These are phyloP conservation scores for Porites australiensis DNA, from an alignment of 64 coral and sea anemone genomes.

Conservation along the genomic window DNA sequence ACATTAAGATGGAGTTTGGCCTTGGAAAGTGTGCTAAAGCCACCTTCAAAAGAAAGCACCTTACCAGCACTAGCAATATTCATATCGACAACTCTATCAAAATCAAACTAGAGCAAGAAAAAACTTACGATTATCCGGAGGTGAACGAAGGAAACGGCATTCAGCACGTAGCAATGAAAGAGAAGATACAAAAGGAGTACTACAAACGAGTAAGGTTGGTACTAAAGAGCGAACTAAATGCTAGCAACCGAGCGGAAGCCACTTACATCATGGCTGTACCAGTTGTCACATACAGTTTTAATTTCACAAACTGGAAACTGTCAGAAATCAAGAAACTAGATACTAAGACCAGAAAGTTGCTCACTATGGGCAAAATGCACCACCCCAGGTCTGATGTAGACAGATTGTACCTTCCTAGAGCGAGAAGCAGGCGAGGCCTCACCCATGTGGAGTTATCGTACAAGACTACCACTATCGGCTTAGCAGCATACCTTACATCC, in stretches of 20 bases:
- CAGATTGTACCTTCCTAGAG: too few relatives aligned
- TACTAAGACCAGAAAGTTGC: too few relatives aligned
- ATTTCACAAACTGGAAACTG: too few relatives aligned
- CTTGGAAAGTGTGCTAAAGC: not conserved
- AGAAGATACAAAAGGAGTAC: conserved; percentile 19
- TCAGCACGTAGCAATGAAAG: conserved; percentile 26
- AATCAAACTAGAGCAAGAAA: conserved; percentile 50
- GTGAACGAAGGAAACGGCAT: conserved; percentile 26
- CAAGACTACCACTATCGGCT: too few relatives aligned
- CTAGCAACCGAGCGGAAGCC: conserved; percentile 11
- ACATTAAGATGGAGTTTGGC: conserved; percentile 4
- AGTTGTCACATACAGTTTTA: too few relatives aligned
- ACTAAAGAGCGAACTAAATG: conserved; percentile 20
- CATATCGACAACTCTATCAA: not conserved
- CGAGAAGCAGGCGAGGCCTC: too few relatives aligned
- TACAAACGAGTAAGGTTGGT: conserved; percentile 4
- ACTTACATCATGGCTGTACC: conserved; percentile 4
- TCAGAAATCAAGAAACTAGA: too few relatives aligned
- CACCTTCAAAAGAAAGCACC: not conserved
- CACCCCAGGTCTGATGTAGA: too few relatives aligned
- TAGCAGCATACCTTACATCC: too few relatives aligned
- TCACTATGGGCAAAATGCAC: too few relatives aligned
- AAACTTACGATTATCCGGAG: conserved; percentile 4
- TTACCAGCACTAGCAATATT: conserved; percentile 3
- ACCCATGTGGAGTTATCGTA: too few relatives aligned